Evolutionary conservation across 2,797 vertebrate genomes (phyloP).

Genomic region (Cephalopachus bancanus): DNA sequence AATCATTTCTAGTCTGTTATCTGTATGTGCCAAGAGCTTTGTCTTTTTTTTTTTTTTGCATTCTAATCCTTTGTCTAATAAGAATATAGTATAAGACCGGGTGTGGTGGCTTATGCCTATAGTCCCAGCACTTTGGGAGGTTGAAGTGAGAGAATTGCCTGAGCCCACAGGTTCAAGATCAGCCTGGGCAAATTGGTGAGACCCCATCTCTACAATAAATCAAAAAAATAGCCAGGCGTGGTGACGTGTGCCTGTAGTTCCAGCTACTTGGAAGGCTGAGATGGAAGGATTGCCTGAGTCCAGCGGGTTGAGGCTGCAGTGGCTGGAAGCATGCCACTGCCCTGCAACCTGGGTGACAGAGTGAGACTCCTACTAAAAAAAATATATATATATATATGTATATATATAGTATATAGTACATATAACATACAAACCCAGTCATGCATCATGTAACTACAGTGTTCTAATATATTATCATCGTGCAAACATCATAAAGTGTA

Average conservation of each 20-base stretch:
- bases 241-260: neutral
- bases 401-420: too few relatives aligned
- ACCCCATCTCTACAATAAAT: neutral
- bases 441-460: too few relatives aligned
- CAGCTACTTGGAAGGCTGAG: neutral
- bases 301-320: neutral
- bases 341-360: neutral
- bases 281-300: neutral
- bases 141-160: neutral
- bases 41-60: neutral
- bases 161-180: neutral
- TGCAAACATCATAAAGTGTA: too few relatives aligned
- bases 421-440: too few relatives aligned
- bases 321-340: neutral
- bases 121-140: neutral
- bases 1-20: neutral
- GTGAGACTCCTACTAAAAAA: neutral
- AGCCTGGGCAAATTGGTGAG: neutral
- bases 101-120: neutral
- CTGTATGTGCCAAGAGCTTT: neutral
- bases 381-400: too few relatives aligned
- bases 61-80: neutral
- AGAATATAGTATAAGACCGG: neutral
- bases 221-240: neutral
- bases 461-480: too few relatives aligned